Evolutionary conservation across 92 coral and sea anemone genomes (phyloP).

Genomic region (Umimayanthus kanabou): DNA sequence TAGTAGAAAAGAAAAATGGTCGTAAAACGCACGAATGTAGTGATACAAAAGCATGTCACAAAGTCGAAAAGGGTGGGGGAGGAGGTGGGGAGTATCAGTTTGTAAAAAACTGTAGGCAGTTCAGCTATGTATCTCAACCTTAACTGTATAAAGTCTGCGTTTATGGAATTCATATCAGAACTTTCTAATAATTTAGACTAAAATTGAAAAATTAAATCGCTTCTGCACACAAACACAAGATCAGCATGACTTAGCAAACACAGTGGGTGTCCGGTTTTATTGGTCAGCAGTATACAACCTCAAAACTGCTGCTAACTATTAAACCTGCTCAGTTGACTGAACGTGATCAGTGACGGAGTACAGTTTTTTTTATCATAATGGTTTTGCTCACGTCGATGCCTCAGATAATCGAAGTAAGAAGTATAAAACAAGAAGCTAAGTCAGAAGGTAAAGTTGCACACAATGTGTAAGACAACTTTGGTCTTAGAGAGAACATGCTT

Average conservation of each 20-base stretch:
- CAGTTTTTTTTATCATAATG: constrained; percentile 9
- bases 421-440: constrained; percentile 18
- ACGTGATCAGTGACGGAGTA: not conserved
- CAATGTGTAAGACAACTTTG: not conserved
- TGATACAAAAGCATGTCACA: too few species aligned
- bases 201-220: not conserved
- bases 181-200: not conserved
- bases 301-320: not conserved
- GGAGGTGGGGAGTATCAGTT: too few species aligned
- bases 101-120: too few species aligned
- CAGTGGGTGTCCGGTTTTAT: constrained; percentile 7
- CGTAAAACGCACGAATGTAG: too few species aligned
- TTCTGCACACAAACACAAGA: too few species aligned
- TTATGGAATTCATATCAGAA: not conserved
- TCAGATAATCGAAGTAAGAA: constrained; percentile 18
- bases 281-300: constrained; percentile 15
- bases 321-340: constrained; percentile 17
- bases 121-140: too few species aligned
- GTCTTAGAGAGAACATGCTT: not conserved
- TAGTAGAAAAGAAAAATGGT: too few species aligned
- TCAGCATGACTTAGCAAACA: not conserved
- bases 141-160: too few species aligned
- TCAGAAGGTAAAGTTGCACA: constrained; percentile 18
- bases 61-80: not conserved
- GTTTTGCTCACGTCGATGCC: not conserved